Evolutionary conservation across 2,888 invertebrate genomes (phyloP).

Genomic region (Zhuqinia jingwanae): DNA sequence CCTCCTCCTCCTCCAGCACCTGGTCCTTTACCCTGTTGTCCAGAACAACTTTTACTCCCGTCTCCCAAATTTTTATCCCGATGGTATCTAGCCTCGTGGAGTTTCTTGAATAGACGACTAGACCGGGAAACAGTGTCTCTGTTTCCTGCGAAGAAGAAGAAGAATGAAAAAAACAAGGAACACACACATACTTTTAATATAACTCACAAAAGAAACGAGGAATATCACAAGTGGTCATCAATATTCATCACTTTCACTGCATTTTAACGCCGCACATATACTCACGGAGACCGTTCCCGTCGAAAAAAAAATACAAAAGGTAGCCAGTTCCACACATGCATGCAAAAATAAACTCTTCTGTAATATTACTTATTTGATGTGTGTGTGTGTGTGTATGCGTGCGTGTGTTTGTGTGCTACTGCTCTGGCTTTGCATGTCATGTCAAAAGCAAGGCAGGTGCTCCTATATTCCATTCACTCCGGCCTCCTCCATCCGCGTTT

Average conservation of each 20-base stretch:
- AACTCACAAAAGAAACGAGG: too few species aligned
- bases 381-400: background rate
- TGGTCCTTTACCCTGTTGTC: conserved; percentile 68
- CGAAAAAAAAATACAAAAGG: too few species aligned
- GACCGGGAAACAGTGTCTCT: conserved; percentile 78
- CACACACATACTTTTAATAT: too few species aligned
- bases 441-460: too few species aligned
- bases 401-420: too few species aligned
- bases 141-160: conserved; percentile 57
- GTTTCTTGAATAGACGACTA: conserved; percentile 79
- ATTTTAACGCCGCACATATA: conserved; percentile 20
- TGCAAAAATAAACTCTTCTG: background rate
- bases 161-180: conserved; percentile 2
- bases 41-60: too few species aligned
- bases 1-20: conserved; percentile 56
- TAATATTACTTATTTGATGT: background rate
- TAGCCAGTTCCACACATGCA: too few species aligned
- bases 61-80: conserved; percentile 71
- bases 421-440: too few species aligned
- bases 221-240: conserved; percentile 60
- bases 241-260: conserved; percentile 64
- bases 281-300: too few species aligned
- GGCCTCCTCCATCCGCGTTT: too few species aligned
- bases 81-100: conserved; percentile 79
- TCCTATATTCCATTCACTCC: too few species aligned